Base-by-base conservation (phyloP, 2,797 vertebrate genomes). In the Peromyscus melanophrys region DNA sequence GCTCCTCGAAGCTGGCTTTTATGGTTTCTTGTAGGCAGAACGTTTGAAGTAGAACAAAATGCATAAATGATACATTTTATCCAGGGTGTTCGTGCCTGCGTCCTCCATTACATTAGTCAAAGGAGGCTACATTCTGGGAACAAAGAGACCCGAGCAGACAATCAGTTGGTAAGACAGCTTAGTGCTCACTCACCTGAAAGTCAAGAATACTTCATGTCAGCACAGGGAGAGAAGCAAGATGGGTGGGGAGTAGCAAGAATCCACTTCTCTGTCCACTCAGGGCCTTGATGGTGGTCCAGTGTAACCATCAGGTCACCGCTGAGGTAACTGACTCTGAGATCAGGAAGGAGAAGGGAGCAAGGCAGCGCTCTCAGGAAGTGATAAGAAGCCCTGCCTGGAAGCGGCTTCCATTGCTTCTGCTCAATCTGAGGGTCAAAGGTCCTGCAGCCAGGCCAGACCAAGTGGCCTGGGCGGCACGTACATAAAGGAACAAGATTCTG, bases 1-100 rank as follows among this genome's bases (percentile, higher is more conserved):
- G 12, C 2, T 77, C 27, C 89, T 94, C 63, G 55, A 49, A 84
- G 67, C 4, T 34, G 40, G 25, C 8, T 88, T 90, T 67, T 73
- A 86, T 84, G 61, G 85, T 43, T 85, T n/a, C 57, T 93, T 96
- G 67, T 29, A 59, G 73, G 1, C 23, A 61, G 89, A 77, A 69
- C 14, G 23, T 96, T 87, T 69, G 49, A 96, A 92, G 52, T 52
- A 88, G 59, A 10, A 81, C 27, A 83, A 55, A 77, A 95, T 0
- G 21, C 8, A 90, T 63, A 57, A 14, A 9, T 16, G 17, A n/a
- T 81, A 4, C 57, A 86, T 19, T 95, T 23, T 75, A 65, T 29
- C 19, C 19, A 78, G 19, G 16, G 6, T 10, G 76, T 76, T 34
- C 61, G 17, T 55, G 12, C 27, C 34, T 82, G 43, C 29, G 81